Evolutionary conservation across 2,888 invertebrate species (phyloP).

Genomic region (Plagodis dolabraria): DNA sequence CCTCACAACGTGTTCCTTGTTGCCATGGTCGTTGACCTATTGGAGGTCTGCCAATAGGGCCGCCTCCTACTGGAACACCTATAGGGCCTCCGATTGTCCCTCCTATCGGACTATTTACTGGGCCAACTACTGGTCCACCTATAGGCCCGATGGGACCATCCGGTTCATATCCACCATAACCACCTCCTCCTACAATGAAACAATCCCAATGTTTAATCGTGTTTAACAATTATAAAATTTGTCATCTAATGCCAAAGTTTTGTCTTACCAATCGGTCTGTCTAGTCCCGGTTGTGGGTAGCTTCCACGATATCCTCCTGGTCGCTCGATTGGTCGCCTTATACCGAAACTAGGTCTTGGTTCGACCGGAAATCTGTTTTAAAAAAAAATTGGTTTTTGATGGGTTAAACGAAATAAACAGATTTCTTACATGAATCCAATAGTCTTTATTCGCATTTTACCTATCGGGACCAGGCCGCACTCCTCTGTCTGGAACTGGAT

Average conservation of each 20-base stretch:
- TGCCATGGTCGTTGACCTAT: slow-evolving; percentile 71
- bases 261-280: slow-evolving; percentile 68
- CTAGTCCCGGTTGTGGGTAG: slow-evolving; percentile 74
- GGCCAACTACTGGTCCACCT: slow-evolving; percentile 54
- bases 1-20: slow-evolving; percentile 89
- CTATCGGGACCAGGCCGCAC: slow-evolving; percentile 77
- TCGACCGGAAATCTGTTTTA: slow-evolving; percentile 68
- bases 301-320: slow-evolving; percentile 82
- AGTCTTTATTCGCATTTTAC: slow-evolving; percentile 42
- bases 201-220: neutral
- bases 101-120: slow-evolving; percentile 54
- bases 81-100: slow-evolving; percentile 44
- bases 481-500: slow-evolving; percentile 62
- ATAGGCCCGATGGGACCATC: slow-evolving; percentile 68
- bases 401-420: slow-evolving; percentile 18
- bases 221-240: neutral
- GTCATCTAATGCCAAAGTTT: neutral
- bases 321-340: slow-evolving; percentile 68
- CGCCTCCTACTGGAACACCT: slow-evolving; percentile 55
- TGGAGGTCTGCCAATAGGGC: slow-evolving; percentile 65
- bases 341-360: slow-evolving; percentile 70
- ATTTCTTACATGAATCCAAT: too few relatives aligned
- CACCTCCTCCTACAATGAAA: slow-evolving; percentile 41
- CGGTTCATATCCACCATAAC: slow-evolving; percentile 70
- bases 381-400: slow-evolving; percentile 31